Evolutionary conservation across 2,797 vertebrate species (phyloP), one percentile per base, ranked within the genome.

Genomic region (Corythornis leucogaster): DNA sequence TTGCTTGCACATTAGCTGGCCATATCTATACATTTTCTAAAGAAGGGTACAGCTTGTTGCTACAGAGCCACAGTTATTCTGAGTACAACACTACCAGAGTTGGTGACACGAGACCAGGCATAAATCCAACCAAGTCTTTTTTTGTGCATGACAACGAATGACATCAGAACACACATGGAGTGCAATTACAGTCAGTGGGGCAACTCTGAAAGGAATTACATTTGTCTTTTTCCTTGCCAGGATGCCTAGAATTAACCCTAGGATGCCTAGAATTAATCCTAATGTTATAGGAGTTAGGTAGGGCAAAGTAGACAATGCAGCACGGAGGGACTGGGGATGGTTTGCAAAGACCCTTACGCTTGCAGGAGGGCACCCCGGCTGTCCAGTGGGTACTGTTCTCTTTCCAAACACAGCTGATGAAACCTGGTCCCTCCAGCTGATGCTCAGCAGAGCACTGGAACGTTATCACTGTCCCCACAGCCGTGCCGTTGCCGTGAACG

Each of bases 401-500:
- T 69, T 93, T 97, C 98, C 98, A 98, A 48, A 98, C 8, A 6
- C 99, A 98, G 75, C 95, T 98, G 51, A 96, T 92, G 48, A 98
- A 25, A 16, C 96, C 95, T 0, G 97, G 93, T 20, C 98, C 98
- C 8, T 98, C 76, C 93, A 98, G 96, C 80, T 96, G 98, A 96
- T 99, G 98, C 83, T 97, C 98, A 1, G 93, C 93, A 1, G 98
- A 98, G 86, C 99, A 99, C 94, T 97, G 98, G 95, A 99, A 98
- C 2, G 95, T 92, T 33, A 99, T 97, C 67, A 98, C 97, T 0
- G 98, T 98, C 42, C 99, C 99, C 89, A 99, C 89, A 0, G 96
- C 97, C 1, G 98, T 98, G 84, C 99, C 99, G 0, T 99, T 98
- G 25, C 99, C 99, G 1, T 97, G 97, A 57, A 98, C 69, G 82